Conservation (phyloP, 2,113 vertebrate species). For the Alethe diademata region DNA sequence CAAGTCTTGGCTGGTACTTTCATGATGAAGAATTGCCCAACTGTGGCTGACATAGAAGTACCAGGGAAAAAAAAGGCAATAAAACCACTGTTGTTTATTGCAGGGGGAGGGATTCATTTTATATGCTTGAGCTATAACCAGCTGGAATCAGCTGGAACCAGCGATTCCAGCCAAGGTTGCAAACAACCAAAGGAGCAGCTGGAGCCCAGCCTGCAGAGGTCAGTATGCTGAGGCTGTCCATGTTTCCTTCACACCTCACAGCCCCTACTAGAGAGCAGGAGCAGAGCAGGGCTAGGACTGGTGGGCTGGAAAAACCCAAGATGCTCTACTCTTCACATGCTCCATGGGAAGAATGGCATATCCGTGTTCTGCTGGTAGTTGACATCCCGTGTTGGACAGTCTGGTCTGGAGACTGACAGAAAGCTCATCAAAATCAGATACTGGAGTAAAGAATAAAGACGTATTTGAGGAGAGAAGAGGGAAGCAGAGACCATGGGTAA, state of each 20-base stretch:
- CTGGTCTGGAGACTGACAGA: background rate
- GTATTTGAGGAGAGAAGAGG: background rate
- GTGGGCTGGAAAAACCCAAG: background rate
- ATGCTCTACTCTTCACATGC: background rate
- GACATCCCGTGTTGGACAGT: accelerated
- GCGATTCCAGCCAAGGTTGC: background rate
- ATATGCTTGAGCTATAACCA: background rate
- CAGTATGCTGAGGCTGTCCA: accelerated
- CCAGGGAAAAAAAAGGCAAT: background rate
- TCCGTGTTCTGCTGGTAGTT: background rate
- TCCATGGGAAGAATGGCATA: background rate
- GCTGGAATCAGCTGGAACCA: background rate
- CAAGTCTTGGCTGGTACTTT: background rate
- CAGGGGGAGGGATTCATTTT: background rate
- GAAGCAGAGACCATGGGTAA: background rate
- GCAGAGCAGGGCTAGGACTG: background rate
- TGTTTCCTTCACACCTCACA: background rate
- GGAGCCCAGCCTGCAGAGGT: background rate
- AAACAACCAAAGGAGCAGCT: background rate
- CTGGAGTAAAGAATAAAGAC: background rate
- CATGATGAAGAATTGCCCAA: background rate
- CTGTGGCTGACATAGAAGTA: background rate
- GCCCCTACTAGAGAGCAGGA: background rate
- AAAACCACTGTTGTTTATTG: background rate
- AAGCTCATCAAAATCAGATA: background rate